phyloP scores from a whole-genome alignment of 2,113 vertebrate genomes.

The Platysteira castanea region DNA sequence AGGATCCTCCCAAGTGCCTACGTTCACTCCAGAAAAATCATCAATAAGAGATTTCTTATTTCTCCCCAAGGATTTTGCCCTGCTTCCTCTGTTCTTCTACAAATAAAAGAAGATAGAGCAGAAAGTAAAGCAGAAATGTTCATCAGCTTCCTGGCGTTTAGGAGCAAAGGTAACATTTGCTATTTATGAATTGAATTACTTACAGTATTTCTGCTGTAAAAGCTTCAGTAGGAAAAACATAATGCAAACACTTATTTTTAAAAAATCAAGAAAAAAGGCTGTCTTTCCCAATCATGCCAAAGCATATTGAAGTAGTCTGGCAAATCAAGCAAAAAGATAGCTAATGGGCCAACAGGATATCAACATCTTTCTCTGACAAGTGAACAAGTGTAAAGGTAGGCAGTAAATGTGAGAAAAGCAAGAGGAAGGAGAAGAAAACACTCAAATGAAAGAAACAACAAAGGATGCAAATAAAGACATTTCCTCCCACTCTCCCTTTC shows the following conservation, averaged over 20 bases:
- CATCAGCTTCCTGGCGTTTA: neutral
- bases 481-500: neutral
- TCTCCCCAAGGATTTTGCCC: neutral
- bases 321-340: conserved; percentile 8
- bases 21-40: neutral
- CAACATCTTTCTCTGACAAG: conserved; percentile 24
- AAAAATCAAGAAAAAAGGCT: neutral
- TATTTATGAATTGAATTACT: neutral
- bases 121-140: neutral
- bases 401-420: conserved; percentile 40
- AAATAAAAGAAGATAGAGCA: neutral
- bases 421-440: neutral
- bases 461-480: neutral
- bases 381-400: conserved; percentile 28
- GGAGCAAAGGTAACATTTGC: neutral
- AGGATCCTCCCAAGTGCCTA: neutral
- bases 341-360: neutral
- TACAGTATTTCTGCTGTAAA: neutral
- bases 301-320: conserved; percentile 41
- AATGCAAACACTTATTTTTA: neutral
- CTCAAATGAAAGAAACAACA: neutral
- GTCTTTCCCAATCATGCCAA: neutral
- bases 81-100: neutral
- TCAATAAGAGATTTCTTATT: neutral
- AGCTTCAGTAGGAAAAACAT: neutral